Evolutionary conservation across 2,113 vertebrate genomes (phyloP), one percentile per base, ranked within the genome.

Genomic region (Festucalex cinctus): DNA sequence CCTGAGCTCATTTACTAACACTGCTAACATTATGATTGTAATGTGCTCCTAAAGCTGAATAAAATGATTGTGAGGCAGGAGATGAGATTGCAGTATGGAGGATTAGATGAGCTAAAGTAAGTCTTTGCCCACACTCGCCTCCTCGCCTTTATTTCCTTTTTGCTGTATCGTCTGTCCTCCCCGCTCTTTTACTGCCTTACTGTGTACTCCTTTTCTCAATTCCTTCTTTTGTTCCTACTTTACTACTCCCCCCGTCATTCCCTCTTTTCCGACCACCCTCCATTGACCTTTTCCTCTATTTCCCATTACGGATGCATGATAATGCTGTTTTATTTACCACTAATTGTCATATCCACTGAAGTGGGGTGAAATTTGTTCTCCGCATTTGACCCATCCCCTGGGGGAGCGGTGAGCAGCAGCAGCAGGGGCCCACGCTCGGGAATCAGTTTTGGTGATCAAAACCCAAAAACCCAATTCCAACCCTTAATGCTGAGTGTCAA

Each of bases 51-150:
- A 3, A 62, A 22, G 20, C 9, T 37, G 46, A 60, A 64, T 69
- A 35, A 71, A 74, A 44, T 3, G 65, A 69, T 76, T 14, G 41
- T n/a, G 72, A 66, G 63, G 36, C 69, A 41, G 73, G 36, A 65
- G 73, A 78, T 78, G 49, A 64, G 66, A 72, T 75, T 43, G 32
- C 63, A 66, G 3, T 16, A 2, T 39, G 53, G 54, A 67, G 73
- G 76, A 77, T 73, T 65, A 66, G 51, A 32, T 69, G 65, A 69
- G 63, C 56, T 26, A 1, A 9, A 4, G 22, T 26, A 22, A 14
- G 37, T 41, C 39, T 24, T 19, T 24, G 22, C 35, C 26, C 48
- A n/a, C n/a, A 5, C n/a, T 54, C 20, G 3, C 10, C 43, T 8
- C 24, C 14, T 41, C 1, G 6, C 36, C 13, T 17, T 8, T 35